Percentiles rank a stretch among this genome's conserved stretches.
These are phyloP conservation scores for Ericerus pela DNA, from an alignment of 1,140 invertebrate genomes.

Conservation along the genomic window DNA sequence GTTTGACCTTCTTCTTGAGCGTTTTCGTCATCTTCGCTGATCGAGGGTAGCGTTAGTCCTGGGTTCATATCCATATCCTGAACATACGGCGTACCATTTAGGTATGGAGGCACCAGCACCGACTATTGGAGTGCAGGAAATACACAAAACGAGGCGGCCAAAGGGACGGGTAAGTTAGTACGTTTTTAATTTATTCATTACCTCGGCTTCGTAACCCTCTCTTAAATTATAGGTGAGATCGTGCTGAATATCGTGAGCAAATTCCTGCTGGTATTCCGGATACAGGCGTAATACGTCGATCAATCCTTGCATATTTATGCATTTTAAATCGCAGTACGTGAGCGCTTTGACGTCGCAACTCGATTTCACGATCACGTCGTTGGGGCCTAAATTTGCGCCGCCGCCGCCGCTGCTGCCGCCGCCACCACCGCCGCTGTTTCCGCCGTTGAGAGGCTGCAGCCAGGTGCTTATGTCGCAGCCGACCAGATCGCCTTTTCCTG, in stretches of 20 bases:
- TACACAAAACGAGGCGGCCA: no score
- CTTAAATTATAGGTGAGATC: slow-evolving; percentile 89
- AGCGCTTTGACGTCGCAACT: slow-evolving; percentile 87
- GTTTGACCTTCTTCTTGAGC: slow-evolving; percentile 52
- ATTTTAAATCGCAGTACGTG: slow-evolving; percentile 91
- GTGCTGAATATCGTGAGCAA: slow-evolving; percentile 84
- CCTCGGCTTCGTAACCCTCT: slow-evolving; percentile 79
- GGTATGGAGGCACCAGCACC: no score
- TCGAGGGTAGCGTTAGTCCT: slow-evolving; percentile 68
- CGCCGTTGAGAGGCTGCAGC: slow-evolving; percentile 41
- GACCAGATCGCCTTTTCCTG: slow-evolving; percentile 92
- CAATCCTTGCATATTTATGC: slow-evolving; percentile 76
- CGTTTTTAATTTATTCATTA: no score
- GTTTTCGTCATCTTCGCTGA: slow-evolving; percentile 84
- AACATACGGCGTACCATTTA: no score
- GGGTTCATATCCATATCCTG: slow-evolving; percentile 66
- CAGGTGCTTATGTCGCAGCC: slow-evolving; percentile 80
- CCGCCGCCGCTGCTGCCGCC: slow-evolving; percentile 36
- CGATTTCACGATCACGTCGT: slow-evolving; percentile 74
- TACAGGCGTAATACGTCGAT: slow-evolving; percentile 81
- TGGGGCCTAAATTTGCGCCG: slow-evolving; percentile 31
- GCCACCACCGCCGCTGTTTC: slow-evolving; percentile 31
- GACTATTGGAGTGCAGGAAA: no score
- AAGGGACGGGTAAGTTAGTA: no score
- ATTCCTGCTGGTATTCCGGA: slow-evolving; percentile 85